A percentile compares a stretch with the other conserved stretches of the same genome.
These are phyloP conservation scores for Anthopleura sola DNA, from an alignment of 64 coral and sea anemone species.

Conservation along the genomic window DNA sequence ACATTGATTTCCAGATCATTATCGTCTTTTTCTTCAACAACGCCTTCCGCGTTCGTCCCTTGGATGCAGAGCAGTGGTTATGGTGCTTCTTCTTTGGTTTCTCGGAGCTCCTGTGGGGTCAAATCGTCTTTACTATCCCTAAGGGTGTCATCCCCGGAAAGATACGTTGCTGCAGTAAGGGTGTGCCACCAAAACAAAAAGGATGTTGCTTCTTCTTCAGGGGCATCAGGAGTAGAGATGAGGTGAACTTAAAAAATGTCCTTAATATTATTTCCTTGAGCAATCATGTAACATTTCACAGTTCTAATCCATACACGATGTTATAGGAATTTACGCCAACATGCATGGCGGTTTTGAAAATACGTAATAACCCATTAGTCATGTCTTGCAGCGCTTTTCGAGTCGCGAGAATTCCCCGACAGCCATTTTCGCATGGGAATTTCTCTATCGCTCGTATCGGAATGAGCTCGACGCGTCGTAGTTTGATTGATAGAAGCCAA, in stretches of 20 bases:
- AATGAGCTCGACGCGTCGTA: too few species aligned
- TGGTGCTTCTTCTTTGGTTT: constrained; percentile 98
- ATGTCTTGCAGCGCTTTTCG: too few species aligned
- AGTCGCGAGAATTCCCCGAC: too few species aligned
- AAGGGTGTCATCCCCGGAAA: constrained; percentile 66
- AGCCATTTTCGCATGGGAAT: too few species aligned
- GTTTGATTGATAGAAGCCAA: too few species aligned
- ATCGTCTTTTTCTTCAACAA: constrained; percentile 82
- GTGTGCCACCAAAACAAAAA: constrained; percentile 38
- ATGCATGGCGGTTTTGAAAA: too few species aligned
- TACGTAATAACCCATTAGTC: too few species aligned
- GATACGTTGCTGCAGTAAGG: constrained; percentile 62
- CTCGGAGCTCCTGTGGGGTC: constrained; percentile 85
- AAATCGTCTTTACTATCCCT: constrained; percentile 82
- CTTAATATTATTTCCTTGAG: background rate
- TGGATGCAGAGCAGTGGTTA: constrained; percentile 94
- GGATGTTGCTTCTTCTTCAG: constrained; percentile 67
- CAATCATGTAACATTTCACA: too few species aligned
- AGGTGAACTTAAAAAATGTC: background rate
- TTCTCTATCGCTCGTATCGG: too few species aligned
- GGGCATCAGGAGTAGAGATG: constrained; percentile 30
- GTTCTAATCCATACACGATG: too few species aligned
- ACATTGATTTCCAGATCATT: constrained; percentile 50
- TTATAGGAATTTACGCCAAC: too few species aligned
- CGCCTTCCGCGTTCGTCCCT: constrained; percentile 70